Conservation (phyloP, 2,888 invertebrate genomes). For the Watsonalla binaria region DNA sequence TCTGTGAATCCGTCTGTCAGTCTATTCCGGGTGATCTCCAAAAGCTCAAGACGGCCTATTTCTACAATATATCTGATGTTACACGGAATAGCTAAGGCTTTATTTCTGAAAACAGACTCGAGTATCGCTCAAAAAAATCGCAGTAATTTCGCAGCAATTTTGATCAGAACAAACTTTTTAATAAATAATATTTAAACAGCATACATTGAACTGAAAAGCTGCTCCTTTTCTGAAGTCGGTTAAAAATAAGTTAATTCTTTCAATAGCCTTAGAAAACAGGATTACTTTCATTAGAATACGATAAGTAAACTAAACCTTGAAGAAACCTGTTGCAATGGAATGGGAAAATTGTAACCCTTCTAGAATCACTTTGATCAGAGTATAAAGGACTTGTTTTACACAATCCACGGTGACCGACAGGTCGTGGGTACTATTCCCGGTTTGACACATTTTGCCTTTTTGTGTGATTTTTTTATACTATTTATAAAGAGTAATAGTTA, state of each 20-base stretch:
- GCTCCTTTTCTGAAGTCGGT: neutral
- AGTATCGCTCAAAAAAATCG: no score
- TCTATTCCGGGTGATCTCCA: no score
- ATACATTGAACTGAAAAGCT: neutral
- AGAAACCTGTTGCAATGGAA: constrained; percentile 6
- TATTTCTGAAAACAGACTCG: no score
- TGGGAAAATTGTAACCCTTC: constrained; percentile 4
- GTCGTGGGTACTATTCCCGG: constrained; percentile 25
- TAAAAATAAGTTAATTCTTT: neutral
- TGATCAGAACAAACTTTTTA: no score
- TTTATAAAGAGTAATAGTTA: no score
- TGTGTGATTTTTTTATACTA: neutral
- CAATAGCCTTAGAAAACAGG: neutral
- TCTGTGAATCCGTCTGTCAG: no score
- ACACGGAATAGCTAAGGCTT: no score
- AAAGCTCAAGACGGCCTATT: no score
- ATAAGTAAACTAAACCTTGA: neutral
- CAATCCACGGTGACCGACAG: constrained; percentile 14
- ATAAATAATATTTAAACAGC: no score
- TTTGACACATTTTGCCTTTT: neutral
- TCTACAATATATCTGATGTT: no score
- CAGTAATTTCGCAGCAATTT: no score
- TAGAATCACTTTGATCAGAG: constrained; percentile 3
- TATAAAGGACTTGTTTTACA: constrained; percentile 23
- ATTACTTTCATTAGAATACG: no score